Base-by-base conservation (phyloP, 2,797 vertebrate species). In the Eleutherodactylus coqui region DNA sequence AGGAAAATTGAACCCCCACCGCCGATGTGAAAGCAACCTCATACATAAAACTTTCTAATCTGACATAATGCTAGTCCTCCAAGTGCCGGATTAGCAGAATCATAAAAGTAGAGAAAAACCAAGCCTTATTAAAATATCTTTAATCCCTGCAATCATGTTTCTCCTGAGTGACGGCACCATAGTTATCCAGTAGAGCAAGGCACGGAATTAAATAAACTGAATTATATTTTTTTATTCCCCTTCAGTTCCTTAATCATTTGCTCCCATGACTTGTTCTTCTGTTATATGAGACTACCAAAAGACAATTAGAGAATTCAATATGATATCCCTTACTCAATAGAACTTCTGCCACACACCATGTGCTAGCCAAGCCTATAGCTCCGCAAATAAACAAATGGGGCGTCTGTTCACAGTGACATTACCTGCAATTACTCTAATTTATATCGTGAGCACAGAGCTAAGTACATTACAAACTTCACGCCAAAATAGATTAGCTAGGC, bases 361-460 rank as follows among this genome's bases (percentile, higher is more conserved):
- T 58, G 64, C 6, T 43, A 32, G 67, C 51, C 36, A 32, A 72
- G 34, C 49, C 34, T 58, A 55, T 32, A 55, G n/a, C 69, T 73
- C 51, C 67, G 24, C 27, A 58, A 43, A 83, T 60, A 83, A 58
- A 58, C 69, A 78, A 60, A 41, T 78, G 21, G 43, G 49, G 43
- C 58, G 81, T 83, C 81, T 83, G 81, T 69, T 60, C 2, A 43
- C 51, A 73, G 81, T 36, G 9, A 60, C 49, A 75, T 73, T 73
- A 75, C 81, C 69, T 83, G 51, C 81, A 83, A 83, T 83, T 83
- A 83, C 81, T 29, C 49, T 82, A 10, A 82, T 82, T 72, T 82
- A 72, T 73, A 41, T 24, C 55, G 47, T 58, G 49, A 60, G 69
- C 49, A 7, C 81, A 73, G 17, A 60, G 81, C 69, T 75, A 83